Evolutionary conservation across 2,797 vertebrate genomes (phyloP), one percentile per base, ranked within the genome.

Genomic region (Silurus lanzhouensis): DNA sequence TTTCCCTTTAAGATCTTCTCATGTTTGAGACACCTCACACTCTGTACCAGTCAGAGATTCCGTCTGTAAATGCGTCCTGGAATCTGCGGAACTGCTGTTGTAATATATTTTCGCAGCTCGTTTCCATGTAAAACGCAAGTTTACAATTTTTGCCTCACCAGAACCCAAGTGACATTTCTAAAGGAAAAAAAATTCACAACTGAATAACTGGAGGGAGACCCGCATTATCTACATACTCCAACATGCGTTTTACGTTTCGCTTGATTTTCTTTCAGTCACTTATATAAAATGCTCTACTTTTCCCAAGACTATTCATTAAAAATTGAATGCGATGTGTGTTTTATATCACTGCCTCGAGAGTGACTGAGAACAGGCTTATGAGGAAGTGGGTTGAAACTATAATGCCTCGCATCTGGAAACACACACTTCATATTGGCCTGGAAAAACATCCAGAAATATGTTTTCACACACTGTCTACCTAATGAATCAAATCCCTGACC

Each of bases 1-100:
- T 89, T 89, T 89, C 88, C 78, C 83, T 89, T 90, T 90, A 90
- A 83, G 81, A 88, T 88, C 86, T 80, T 86, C 80, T 84, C 85
- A 52, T 80, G 66, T 85, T 90, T 87, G 79, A 89, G 87, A 87
- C 82, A 72, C 84, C 83, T 85, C 48, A 70, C 17, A 15, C 67
- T 67, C 79, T 71, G 74, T 85, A 88, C 88, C 74, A 78, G 63
- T 82, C 80, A 79, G 86, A 80, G 87, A 90, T 87, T 87, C 85
- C 84, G 86, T 5, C 19, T 57, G 68, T 86, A 85, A 89, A 89
- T 87, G 82, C 63, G 70, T 57, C 79, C 81, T 85, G 84, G 78
- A 82, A 52, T 68, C 88, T 83, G 86, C 79, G 66, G 84, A 84
- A 72, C 70, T 82, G 71, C 60, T 57, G 48, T 61, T 79, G 81